A percentile compares a stretch with the other conserved stretches of the same genome.
Conservation (phyloP, 2,888 invertebrate genomes). For the Orthonevra nobilis region DNA sequence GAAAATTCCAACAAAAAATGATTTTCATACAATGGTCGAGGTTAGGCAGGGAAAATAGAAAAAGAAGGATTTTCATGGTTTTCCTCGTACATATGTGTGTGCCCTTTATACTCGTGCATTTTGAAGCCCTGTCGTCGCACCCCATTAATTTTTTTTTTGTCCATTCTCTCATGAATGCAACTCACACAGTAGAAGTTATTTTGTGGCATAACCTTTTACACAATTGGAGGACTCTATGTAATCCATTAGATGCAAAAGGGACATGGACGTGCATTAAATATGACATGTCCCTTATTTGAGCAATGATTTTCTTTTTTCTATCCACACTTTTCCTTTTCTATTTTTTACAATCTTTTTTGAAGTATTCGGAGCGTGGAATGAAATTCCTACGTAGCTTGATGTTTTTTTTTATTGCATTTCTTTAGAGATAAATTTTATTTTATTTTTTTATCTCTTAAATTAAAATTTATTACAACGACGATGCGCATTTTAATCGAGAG, state of each 20-base stretch:
- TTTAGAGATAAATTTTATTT: neutral
- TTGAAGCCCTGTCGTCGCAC: slow-evolving; percentile 65
- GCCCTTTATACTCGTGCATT: slow-evolving; percentile 38
- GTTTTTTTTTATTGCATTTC: slow-evolving; percentile 16
- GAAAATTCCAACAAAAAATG: slow-evolving; percentile 38
- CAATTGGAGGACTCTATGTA: slow-evolving; percentile 51
- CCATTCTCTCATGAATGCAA: no score
- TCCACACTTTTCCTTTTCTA: neutral
- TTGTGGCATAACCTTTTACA: slow-evolving; percentile 50
- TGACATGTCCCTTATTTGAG: slow-evolving; percentile 53
- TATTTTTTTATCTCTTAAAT: slow-evolving; percentile 14
- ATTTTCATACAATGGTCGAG: slow-evolving; percentile 49
- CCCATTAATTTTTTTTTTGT: slow-evolving; percentile 67
- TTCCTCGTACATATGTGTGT: neutral
- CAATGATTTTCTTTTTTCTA: slow-evolving; percentile 16
- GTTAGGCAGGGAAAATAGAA: slow-evolving; percentile 33
- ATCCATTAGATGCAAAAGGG: slow-evolving; percentile 62
- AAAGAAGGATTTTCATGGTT: slow-evolving; percentile 56
- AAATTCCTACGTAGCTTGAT: slow-evolving; percentile 10
- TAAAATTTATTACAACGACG: slow-evolving; percentile 21
- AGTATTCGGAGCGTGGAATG: neutral
- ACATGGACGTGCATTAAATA: slow-evolving; percentile 63
- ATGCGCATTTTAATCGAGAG: no score
- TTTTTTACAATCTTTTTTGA: slow-evolving; percentile 9
- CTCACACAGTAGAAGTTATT: slow-evolving; percentile 15